Percentiles rank a stretch among this genome's conserved stretches.
phyloP scores from a whole-genome alignment of 53 echinoderm and acorn worm genomes.

The Mesocentrotus franciscanus region DNA sequence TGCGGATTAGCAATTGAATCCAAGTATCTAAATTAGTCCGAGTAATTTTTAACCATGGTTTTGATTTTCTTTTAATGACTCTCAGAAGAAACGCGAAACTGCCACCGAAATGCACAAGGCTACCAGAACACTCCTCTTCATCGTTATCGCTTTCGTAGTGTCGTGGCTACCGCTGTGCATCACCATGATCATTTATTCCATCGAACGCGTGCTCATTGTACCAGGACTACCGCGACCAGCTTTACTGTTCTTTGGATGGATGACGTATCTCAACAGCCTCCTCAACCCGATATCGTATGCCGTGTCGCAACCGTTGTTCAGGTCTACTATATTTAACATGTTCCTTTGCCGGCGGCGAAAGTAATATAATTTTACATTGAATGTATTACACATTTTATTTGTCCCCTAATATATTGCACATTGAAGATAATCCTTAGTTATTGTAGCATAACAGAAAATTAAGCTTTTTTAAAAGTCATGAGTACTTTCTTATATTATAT shows the following conservation, averaged over 20 bases:
- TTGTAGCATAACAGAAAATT: too few species aligned
- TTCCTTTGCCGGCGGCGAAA: not conserved
- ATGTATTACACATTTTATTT: too few species aligned
- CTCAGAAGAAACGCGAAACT: slow-evolving; percentile 4
- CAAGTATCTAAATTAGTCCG: too few species aligned
- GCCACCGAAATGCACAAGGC: slow-evolving; percentile 29
- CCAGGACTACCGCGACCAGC: slow-evolving; percentile 39
- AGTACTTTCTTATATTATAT: too few species aligned
- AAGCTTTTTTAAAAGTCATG: too few species aligned
- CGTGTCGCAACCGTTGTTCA: too few species aligned
- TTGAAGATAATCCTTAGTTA: too few species aligned
- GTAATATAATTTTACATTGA: not conserved
- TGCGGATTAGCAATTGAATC: too few species aligned
- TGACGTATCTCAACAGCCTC: slow-evolving; percentile 39
- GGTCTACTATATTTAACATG: too few species aligned
- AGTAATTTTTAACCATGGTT: not conserved
- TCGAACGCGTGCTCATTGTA: slow-evolving; percentile 8
- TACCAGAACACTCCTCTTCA: slow-evolving; percentile 48
- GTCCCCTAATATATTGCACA: too few species aligned
- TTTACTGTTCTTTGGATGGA: slow-evolving; percentile 21
- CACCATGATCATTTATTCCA: slow-evolving; percentile 36
- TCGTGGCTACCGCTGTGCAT: slow-evolving; percentile 54
- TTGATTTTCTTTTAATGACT: not conserved
- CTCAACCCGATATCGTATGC: slow-evolving; percentile 60
- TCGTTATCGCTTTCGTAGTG: slow-evolving; percentile 34